Base-by-base conservation (phyloP, 2,797 vertebrate genomes). In the Taenioides sp. region DNA sequence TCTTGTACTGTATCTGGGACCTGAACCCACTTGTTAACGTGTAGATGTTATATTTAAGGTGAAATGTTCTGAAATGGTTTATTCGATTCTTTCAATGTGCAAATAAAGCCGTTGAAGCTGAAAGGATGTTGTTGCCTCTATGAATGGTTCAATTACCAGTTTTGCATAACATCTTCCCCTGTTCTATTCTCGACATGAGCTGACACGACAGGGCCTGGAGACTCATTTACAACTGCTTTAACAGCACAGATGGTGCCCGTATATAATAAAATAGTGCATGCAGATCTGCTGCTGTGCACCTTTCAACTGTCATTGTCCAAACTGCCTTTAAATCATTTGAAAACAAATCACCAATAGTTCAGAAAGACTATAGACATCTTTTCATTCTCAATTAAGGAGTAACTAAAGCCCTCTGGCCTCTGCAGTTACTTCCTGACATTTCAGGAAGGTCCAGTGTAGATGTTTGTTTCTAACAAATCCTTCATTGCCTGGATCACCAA, bases 191-290 rank as follows among this genome's bases (percentile, higher is more conserved):
- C 40, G 37, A 64, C 20, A 40, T 22, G 37, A 64, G 62, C 62
- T 64, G 62, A 64, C 34, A 37, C 7, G 37, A 43, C 62, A 23
- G 34, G 11, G 62, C 20, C 34, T 6, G 34, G 62, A 47, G 34
- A 40, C 34, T 64, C 12, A 40, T 47, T 64, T 64, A 64, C 37
- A 47, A 14, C 34, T 22, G 62, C 62, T 47, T 64, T 64, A 16
- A 23, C 62, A 43, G 34, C 22, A 37, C 62, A 64, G 37, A 64
- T 64, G 62, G 62, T 64, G n/a, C 31, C 34, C 43, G 61, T 64
- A 64, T 40, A 64, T 23, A 64, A 64, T n/a, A 43, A 37, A 40
- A 23, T 14, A 43, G 34, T 22, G 37, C 37, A 6, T 7, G 11
- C n/a, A 22, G 62, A n/a, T 20, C 27, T 25, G 55, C 25, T 28